Evolutionary conservation across 1,140 invertebrate genomes (phyloP).

Genomic region (Drosophila takahashii): DNA sequence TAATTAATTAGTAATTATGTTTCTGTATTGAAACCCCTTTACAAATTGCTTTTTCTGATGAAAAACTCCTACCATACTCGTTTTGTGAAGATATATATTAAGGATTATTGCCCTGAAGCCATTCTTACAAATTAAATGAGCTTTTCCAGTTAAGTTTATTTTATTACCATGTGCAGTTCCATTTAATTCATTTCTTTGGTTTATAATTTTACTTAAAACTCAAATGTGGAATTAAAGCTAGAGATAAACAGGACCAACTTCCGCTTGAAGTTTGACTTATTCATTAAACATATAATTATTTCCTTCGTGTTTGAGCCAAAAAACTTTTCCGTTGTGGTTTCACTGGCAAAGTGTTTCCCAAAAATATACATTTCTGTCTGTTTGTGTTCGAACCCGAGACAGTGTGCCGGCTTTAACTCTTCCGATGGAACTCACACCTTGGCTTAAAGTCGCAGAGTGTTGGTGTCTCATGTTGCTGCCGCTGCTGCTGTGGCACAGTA

Average conservation of each 20-base stretch:
- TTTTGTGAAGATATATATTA: too few relatives aligned
- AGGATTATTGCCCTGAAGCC: too few relatives aligned
- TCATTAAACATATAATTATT: conserved; percentile 51
- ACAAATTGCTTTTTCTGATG: neutral
- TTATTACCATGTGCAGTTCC: too few relatives aligned
- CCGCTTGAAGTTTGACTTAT: conserved; percentile 32
- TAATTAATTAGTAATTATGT: neutral
- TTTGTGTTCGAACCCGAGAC: conserved; percentile 12
- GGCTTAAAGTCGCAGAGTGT: conserved; percentile 7
- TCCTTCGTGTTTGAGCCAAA: conserved; percentile 13
- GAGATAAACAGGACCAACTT: conserved; percentile 23
- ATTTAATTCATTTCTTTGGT: neutral
- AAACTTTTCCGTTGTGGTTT: conserved; percentile 34
- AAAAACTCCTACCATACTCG: neutral
- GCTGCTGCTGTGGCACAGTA: conserved; percentile 8
- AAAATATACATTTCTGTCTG: conserved; percentile 7
- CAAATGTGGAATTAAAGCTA: conserved; percentile 7
- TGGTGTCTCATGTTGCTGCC: conserved; percentile 28
- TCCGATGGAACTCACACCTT: conserved; percentile 28
- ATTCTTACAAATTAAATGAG: too few relatives aligned
- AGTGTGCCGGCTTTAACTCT: conserved; percentile 36
- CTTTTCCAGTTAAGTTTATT: too few relatives aligned
- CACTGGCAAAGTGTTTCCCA: conserved; percentile 11
- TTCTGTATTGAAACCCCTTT: neutral
- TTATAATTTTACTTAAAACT: neutral